Evolutionary conservation across 2,888 invertebrate genomes (phyloP).

Genomic region (Autographa gamma): DNA sequence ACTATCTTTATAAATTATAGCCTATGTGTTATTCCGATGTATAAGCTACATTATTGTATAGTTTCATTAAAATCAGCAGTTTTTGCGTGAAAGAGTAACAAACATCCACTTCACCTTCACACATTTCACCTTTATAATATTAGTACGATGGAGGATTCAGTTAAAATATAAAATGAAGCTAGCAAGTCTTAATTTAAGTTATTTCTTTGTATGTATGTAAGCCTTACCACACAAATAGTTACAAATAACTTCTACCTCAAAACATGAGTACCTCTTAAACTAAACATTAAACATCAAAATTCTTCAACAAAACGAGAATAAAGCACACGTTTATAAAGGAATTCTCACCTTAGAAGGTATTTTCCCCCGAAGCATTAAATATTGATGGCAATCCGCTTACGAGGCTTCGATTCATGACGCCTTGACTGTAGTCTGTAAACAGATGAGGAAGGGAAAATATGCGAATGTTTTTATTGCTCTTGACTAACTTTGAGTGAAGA

Average conservation of each 20-base stretch:
- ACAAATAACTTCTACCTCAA: neutral
- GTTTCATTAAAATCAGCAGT: too few species aligned
- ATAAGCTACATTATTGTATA: too few species aligned
- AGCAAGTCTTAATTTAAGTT: too few species aligned
- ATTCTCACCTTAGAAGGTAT: conserved; percentile 29
- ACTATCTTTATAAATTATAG: too few species aligned
- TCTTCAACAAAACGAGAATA: neutral
- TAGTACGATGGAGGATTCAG: too few species aligned
- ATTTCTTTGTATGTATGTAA: too few species aligned
- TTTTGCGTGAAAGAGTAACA: too few species aligned
- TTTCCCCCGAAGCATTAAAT: conserved; percentile 27
- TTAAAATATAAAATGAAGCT: too few species aligned
- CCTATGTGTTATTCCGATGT: too few species aligned
- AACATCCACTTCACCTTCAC: too few species aligned
- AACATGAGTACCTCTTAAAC: neutral
- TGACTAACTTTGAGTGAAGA: neutral
- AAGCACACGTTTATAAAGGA: conserved; percentile 24
- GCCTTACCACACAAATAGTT: too few species aligned
- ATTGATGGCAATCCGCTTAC: conserved; percentile 46
- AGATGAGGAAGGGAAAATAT: neutral
- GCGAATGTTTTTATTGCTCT: conserved; percentile 4
- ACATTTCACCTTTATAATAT: too few species aligned
- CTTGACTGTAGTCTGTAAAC: conserved; percentile 6
- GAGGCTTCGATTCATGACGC: neutral
- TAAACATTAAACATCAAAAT: neutral